Evolutionary conservation across 2,888 invertebrate genomes (phyloP).

Genomic region (Pilophorus perplexus): DNA sequence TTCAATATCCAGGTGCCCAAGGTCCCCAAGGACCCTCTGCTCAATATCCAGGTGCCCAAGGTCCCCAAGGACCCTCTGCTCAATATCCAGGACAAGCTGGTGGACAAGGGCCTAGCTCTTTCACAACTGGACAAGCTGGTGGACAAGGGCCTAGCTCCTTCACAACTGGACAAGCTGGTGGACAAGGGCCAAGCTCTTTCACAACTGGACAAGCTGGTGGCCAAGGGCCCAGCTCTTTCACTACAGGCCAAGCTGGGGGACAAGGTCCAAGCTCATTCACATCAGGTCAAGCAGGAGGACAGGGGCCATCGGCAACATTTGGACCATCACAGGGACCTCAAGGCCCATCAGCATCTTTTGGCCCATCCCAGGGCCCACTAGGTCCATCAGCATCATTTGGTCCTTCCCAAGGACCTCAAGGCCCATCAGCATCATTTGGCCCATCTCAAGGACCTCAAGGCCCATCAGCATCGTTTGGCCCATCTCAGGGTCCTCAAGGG

Average conservation of each 20-base stretch:
- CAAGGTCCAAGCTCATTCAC: slow-evolving; percentile 45
- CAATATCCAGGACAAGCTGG: slow-evolving; percentile 45
- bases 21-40: slow-evolving; percentile 23
- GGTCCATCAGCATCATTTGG: slow-evolving; percentile 48
- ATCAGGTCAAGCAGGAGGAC: slow-evolving; percentile 47
- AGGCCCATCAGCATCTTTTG: slow-evolving; percentile 39
- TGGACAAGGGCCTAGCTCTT: slow-evolving; percentile 47
- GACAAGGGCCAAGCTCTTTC: slow-evolving; percentile 47
- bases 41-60: slow-evolving; percentile 30
- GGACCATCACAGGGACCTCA: slow-evolving; percentile 44
- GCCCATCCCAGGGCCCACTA: slow-evolving; percentile 47
- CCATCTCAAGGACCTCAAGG: slow-evolving; percentile 50
- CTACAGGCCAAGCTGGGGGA: slow-evolving; percentile 45
- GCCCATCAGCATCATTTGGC: slow-evolving; percentile 46
- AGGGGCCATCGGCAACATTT: slow-evolving; percentile 48
- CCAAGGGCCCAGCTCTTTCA: slow-evolving; percentile 46
- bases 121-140: slow-evolving; percentile 45
- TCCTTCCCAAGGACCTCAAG: slow-evolving; percentile 48
- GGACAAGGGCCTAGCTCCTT: slow-evolving; percentile 46
- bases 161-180: slow-evolving; percentile 47
- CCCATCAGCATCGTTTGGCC: slow-evolving; percentile 49
- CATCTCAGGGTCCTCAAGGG: slow-evolving; percentile 49
- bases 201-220: slow-evolving; percentile 47
- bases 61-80: slow-evolving; percentile 44
- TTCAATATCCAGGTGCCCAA: slow-evolving; percentile 44